phyloP scores from a whole-genome alignment of 2,113 vertebrate species.

The Reinhardtius hippoglossoides region DNA sequence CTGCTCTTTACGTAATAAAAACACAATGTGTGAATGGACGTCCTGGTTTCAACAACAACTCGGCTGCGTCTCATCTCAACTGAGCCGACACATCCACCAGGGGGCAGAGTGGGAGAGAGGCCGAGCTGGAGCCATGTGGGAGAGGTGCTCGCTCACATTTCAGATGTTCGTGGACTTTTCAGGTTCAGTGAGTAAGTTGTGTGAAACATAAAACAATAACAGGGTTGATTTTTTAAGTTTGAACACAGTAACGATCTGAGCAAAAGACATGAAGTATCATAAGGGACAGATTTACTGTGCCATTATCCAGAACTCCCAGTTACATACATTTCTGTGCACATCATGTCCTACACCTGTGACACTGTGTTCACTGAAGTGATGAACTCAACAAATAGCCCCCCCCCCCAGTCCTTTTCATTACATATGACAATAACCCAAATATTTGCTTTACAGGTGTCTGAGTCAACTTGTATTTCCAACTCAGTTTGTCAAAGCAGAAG shows the following conservation, averaged over 20 bases:
- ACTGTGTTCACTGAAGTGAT: too few relatives aligned
- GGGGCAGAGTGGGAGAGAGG: slow-evolving; percentile 26
- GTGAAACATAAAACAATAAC: not conserved
- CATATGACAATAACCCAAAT: too few relatives aligned
- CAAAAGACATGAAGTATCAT: not conserved
- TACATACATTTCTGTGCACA: not conserved
- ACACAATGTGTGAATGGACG: not conserved
- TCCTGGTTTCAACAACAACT: not conserved
- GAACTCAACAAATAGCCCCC: too few relatives aligned
- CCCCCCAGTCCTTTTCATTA: too few relatives aligned
- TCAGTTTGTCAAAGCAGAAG: too few relatives aligned
- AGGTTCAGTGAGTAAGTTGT: not conserved
- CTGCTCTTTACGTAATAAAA: not conserved
- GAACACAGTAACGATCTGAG: too few relatives aligned
- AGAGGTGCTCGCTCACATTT: too few relatives aligned
- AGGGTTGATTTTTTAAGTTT: too few relatives aligned
- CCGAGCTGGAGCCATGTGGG: not conserved
- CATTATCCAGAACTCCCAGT: not conserved
- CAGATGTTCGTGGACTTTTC: not conserved
- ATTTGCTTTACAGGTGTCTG: too few relatives aligned
- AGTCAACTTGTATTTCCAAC: too few relatives aligned
- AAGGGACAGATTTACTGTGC: too few relatives aligned
- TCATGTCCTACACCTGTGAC: too few relatives aligned
- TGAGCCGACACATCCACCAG: slow-evolving; percentile 40
- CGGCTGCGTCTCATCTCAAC: not conserved